Conservation (phyloP, 2,797 vertebrate species). For the Cetoscarus ocellatus region DNA sequence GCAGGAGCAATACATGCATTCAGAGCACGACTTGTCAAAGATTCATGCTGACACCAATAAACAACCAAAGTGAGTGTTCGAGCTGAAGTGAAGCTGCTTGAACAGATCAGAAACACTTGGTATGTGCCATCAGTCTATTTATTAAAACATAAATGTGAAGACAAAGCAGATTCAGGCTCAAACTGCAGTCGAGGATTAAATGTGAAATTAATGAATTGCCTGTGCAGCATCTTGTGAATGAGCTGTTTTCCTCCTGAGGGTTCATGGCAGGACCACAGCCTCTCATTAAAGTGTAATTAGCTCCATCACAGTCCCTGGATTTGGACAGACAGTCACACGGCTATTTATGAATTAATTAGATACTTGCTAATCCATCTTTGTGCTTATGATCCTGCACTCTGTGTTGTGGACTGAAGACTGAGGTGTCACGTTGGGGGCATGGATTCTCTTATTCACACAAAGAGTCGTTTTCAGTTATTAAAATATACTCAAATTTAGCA, state of each 20-base stretch:
- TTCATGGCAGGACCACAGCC: constrained; percentile 30
- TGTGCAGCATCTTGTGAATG: constrained; percentile 24
- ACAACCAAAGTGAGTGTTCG: neutral
- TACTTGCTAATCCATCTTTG: constrained; percentile 27
- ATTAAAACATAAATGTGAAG: constrained; percentile 11
- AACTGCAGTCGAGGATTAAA: constrained; percentile 1
- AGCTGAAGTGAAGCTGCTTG: constrained; percentile 2
- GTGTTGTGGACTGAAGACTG: neutral
- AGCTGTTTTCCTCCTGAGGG: constrained; percentile 28
- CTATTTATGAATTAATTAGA: constrained; percentile 29
- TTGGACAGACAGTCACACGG: constrained; percentile 26
- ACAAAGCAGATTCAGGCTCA: neutral
- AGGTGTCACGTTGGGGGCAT: neutral
- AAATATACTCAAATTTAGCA: no score
- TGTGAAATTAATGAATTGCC: constrained; percentile 30
- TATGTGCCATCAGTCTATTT: neutral
- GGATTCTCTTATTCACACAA: no score
- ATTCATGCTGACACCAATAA: neutral
- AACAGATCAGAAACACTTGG: neutral
- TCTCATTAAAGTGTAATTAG: constrained; percentile 57
- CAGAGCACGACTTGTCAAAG: neutral
- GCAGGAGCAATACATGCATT: constrained; percentile 5
- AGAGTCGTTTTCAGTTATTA: no score
- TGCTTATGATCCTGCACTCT: constrained; percentile 9
- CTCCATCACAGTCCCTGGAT: constrained; percentile 32